Evolutionary conservation across 2,797 vertebrate genomes (phyloP).

Genomic region (Gephyroberyx darwinii): DNA sequence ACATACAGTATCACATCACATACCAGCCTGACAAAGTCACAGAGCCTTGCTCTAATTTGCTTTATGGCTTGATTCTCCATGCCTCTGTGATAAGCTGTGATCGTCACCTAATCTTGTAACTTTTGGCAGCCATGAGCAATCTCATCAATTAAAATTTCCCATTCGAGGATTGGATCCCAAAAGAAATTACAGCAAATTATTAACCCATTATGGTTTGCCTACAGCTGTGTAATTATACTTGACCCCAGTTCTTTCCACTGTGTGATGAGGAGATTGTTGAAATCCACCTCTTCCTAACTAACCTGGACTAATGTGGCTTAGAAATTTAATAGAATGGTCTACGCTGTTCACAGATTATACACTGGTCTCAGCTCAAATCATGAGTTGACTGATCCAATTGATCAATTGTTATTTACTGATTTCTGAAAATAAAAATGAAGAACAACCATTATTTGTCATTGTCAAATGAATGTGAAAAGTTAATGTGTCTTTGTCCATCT

Average conservation of each 20-base stretch:
- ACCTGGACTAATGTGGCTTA: conserved; percentile 55
- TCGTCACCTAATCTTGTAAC: conserved; percentile 74
- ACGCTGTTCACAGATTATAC: background rate
- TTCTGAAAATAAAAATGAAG: conserved; percentile 29
- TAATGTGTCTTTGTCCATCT: background rate
- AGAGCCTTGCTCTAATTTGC: conserved; percentile 69
- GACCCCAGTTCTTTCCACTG: conserved; percentile 65
- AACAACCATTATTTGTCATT: background rate
- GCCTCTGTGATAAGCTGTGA: conserved; percentile 65
- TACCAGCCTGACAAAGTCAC: conserved; percentile 69
- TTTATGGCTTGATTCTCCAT: conserved; percentile 67
- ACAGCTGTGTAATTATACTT: conserved; percentile 76
- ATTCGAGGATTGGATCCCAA: conserved; percentile 64
- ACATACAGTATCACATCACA: conserved; percentile 67
- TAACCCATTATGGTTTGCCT: conserved; percentile 75
- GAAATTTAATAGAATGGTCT: conserved; percentile 44
- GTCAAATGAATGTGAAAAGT: conserved; percentile 4
- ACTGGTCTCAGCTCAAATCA: conserved; percentile 15
- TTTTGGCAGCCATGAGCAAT: conserved; percentile 68
- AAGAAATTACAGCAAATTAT: conserved; percentile 68
- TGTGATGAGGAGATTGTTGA: conserved; percentile 55
- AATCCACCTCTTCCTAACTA: conserved; percentile 73
- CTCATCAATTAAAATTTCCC: conserved; percentile 76
- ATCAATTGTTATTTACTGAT: conserved; percentile 30
- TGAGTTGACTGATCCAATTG: background rate